phyloP scores from a whole-genome alignment of 2,888 invertebrate species.

The Caradrina kadenii region DNA sequence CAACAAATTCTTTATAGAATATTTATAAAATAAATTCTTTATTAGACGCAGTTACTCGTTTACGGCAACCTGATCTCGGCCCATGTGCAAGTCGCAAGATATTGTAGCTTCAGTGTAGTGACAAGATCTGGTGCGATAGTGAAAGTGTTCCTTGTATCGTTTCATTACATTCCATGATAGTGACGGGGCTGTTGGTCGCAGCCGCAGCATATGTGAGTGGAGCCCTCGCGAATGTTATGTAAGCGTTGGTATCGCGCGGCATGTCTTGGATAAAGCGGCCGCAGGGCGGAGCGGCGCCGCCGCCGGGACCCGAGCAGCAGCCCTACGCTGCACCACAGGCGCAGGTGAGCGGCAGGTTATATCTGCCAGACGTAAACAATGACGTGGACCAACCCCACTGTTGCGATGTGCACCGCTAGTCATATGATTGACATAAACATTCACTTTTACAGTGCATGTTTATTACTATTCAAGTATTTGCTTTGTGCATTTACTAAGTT shows the following conservation, averaged over 20 bases:
- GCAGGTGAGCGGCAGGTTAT: slow-evolving; percentile 84
- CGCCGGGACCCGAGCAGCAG: slow-evolving; percentile 76
- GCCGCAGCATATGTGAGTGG: slow-evolving; percentile 83
- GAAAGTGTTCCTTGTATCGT: slow-evolving; percentile 81
- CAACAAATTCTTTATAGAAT: slow-evolving; percentile 82
- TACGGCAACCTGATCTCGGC: slow-evolving; percentile 27
- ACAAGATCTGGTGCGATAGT: slow-evolving; percentile 71
- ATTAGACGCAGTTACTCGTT: slow-evolving; percentile 60
- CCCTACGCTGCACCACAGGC: slow-evolving; percentile 80
- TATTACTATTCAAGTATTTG: slow-evolving; percentile 4
- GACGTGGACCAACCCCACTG: slow-evolving; percentile 80
- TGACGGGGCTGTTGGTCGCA: slow-evolving; percentile 80
- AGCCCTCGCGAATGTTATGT: slow-evolving; percentile 86
- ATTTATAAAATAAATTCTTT: slow-evolving; percentile 73
- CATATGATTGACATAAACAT: slow-evolving; percentile 70
- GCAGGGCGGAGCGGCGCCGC: slow-evolving; percentile 74
- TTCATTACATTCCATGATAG: slow-evolving; percentile 78
- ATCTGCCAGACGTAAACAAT: slow-evolving; percentile 83
- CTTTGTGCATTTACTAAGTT: slow-evolving; percentile 10
- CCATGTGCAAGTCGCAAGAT: slow-evolving; percentile 38
- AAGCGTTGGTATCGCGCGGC: slow-evolving; percentile 78
- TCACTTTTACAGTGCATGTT: slow-evolving; percentile 23
- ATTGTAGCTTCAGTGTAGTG: slow-evolving; percentile 44
- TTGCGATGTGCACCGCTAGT: slow-evolving; percentile 49
- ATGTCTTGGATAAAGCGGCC: slow-evolving; percentile 89